Evolutionary conservation across 2,113 vertebrate species (phyloP), one percentile per base, ranked within the genome.

Genomic region (Scopus umbretta): DNA sequence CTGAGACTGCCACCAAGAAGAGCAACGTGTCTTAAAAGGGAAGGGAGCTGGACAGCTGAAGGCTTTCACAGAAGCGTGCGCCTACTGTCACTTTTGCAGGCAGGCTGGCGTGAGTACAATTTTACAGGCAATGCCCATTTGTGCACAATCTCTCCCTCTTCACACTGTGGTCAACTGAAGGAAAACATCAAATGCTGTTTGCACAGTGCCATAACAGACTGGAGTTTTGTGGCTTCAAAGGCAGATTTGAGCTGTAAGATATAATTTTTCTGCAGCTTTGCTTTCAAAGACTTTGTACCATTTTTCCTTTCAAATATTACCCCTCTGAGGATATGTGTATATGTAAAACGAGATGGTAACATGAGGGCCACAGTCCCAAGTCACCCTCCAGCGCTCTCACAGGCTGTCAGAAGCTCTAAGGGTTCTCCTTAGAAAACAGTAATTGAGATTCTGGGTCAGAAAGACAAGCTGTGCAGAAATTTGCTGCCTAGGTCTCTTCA

Each of bases 271-370:
- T 79, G 30, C 53, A 91, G 65, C 20, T 96, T 87, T 62, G 16
- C 55, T 91, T 95, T 94, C 74, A 94, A 70, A 94, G 74, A 45
- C 45, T 70, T 79, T 38, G 13, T 61, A 56, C n/a, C 15, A 27
- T 43, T 94, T 95, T 80, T 74, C 36, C 30, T 95, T 94, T 85
- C 58, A 87, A 68, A 68, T 81, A 50, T 53, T 61, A 85, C 6
- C 49, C 67, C 45, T 87, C 70, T 87, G 65, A 89, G 73, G 18
- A 58, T 85, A 56, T 10, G 9, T 30, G 65, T 21, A 6, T n/a
- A 62, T 38, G 73, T 74, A 93, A 95, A 91, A 75, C 2, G 67
- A 96, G 74, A 94, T 1, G 6, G 73, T 75, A 86, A 78, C 32
- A 32, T 42, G 49, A 90, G 36, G 65, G 43, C 56, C 52, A 38